phyloP scores from a whole-genome alignment of 30 jellyfish, hydroid and myxozoan genomes.

The Cassiopea xamachana region DNA sequence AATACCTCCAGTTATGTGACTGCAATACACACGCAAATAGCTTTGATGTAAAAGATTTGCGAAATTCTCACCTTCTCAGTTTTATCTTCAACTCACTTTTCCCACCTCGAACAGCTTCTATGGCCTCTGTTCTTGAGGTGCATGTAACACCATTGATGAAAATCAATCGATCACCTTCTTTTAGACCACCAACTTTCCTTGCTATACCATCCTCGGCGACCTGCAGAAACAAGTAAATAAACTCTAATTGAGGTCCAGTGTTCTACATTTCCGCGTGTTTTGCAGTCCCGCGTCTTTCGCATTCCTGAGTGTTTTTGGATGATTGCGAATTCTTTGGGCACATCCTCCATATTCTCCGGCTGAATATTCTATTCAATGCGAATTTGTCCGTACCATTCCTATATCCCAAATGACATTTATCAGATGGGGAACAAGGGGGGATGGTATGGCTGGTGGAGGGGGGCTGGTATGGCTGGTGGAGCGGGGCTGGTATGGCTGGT shows the following conservation, averaged over 20 bases:
- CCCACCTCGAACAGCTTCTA: conserved; percentile 52
- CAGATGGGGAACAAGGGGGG: too few species aligned
- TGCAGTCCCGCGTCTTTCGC: background rate
- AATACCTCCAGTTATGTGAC: too few species aligned
- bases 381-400: too few species aligned
- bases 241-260: background rate
- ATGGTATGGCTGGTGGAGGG: too few species aligned
- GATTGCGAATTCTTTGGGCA: too few species aligned
- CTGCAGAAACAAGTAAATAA: conserved; percentile 30
- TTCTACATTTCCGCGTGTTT: background rate
- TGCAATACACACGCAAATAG: too few species aligned
- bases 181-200: conserved; percentile 64
- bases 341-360: too few species aligned
- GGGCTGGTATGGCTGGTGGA: too few species aligned
- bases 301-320: too few species aligned
- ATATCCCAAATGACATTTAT: too few species aligned
- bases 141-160: conserved; percentile 71
- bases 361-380: background rate
- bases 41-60: background rate
- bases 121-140: conserved; percentile 77
- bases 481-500: too few species aligned
- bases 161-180: conserved; percentile 72
- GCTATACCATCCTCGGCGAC: conserved; percentile 82
- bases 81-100: conserved; percentile 56
- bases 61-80: conserved; percentile 56